A percentile compares a stretch with the other conserved stretches of the same genome.
These are phyloP conservation scores for Rhabditoides inermis DNA, from an alignment of 2,888 invertebrate genomes.

Conservation along the genomic window DNA sequence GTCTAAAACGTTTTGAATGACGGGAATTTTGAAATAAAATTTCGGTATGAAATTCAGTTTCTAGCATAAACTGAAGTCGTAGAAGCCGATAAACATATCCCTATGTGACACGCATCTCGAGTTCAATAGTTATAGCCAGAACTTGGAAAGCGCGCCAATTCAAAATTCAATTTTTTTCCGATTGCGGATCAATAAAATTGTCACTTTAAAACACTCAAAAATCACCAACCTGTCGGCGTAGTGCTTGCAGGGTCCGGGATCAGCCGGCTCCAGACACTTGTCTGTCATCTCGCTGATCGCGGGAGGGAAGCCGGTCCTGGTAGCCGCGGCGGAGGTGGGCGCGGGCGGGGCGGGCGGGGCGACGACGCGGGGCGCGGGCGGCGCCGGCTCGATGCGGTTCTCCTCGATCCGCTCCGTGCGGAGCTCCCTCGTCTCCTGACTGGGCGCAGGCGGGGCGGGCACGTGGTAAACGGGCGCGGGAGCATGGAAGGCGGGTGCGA, in stretches of 20 bases:
- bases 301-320: conserved; percentile 3
- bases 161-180: too few relatives aligned
- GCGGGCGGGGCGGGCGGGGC: conserved; percentile 15
- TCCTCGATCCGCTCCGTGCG: conserved; percentile 3
- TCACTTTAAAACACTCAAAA: too few relatives aligned
- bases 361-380: conserved; percentile 11
- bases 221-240: conserved; percentile 39
- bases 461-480: conserved; percentile 5
- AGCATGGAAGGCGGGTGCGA: conserved; percentile 6
- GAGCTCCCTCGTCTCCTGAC: not conserved
- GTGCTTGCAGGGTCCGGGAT: conserved; percentile 50
- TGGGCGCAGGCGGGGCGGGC: conserved; percentile 1
- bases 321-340: not conserved
- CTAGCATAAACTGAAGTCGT: too few relatives aligned
- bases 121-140: too few relatives aligned
- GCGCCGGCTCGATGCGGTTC: conserved; percentile 26
- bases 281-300: conserved; percentile 23
- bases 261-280: conserved; percentile 49
- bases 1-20: too few relatives aligned
- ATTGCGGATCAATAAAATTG: too few relatives aligned
- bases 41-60: too few relatives aligned
- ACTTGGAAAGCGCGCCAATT: too few relatives aligned
- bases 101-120: too few relatives aligned
- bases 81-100: too few relatives aligned
- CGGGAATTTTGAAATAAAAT: too few relatives aligned